Percentiles rank a stretch among this genome's conserved stretches.
phyloP scores from a whole-genome alignment of 37 sponge, comb jelly and placozoan species.

The Axinella damicornis region DNA sequence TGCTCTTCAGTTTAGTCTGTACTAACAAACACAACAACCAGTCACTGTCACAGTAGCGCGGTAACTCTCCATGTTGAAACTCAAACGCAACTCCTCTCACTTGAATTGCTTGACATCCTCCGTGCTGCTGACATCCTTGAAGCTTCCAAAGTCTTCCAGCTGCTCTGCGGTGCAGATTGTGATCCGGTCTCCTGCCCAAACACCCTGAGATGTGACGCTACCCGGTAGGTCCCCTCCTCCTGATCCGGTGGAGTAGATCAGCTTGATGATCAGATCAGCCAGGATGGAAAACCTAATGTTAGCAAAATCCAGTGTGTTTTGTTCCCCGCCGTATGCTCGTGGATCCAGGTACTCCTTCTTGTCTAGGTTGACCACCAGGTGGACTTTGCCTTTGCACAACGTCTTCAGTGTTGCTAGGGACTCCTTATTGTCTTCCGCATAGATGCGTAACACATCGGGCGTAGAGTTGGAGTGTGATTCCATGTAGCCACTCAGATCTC shows the following conservation, averaged over 20 bases:
- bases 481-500: neutral
- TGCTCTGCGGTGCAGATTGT: conserved; percentile 5
- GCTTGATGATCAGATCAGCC: neutral
- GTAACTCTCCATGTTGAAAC: too few species aligned
- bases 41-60: too few species aligned
- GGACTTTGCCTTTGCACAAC: neutral
- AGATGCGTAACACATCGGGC: too few species aligned
- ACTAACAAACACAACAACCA: too few species aligned
- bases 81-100: too few species aligned
- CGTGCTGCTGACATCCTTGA: neutral
- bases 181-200: conserved; percentile 8
- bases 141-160: conserved; percentile 5
- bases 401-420: neutral
- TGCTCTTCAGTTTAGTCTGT: too few species aligned
- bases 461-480: neutral
- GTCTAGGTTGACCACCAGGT: neutral
- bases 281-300: neutral
- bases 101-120: neutral
- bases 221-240: neutral
- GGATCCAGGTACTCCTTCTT: conserved; percentile 22
- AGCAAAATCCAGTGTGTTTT: neutral
- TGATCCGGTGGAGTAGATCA: neutral
- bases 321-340: neutral
- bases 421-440: too few species aligned
- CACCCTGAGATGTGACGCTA: neutral